A percentile compares a stretch with the other conserved stretches of the same genome.
Evolutionary conservation across 2,113 vertebrate species (phyloP).

Genomic region (Vireo altiloquus): DNA sequence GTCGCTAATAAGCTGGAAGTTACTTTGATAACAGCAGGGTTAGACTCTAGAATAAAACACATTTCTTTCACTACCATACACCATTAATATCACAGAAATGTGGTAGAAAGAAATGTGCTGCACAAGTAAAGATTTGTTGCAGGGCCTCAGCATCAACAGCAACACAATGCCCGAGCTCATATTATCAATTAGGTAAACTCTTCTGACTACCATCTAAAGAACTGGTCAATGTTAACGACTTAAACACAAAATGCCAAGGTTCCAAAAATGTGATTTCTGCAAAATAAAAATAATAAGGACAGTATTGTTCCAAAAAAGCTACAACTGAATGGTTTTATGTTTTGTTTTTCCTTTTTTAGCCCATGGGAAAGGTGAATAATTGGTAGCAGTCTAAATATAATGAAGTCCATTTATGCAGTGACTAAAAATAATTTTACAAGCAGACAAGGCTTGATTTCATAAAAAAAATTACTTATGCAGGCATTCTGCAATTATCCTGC

Average conservation of each 20-base stretch:
- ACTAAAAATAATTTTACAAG: slow-evolving; percentile 77
- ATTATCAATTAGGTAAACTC: slow-evolving; percentile 71
- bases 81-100: slow-evolving; percentile 82
- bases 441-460: slow-evolving; percentile 77
- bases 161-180: slow-evolving; percentile 62
- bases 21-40: slow-evolving; percentile 97
- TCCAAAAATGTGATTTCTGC: slow-evolving; percentile 8
- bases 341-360: slow-evolving; percentile 53
- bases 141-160: slow-evolving; percentile 64
- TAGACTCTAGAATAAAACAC: slow-evolving; percentile 84
- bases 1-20: slow-evolving; percentile 98
- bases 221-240: not conserved
- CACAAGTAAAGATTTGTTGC: slow-evolving; percentile 73
- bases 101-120: slow-evolving; percentile 70
- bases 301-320: slow-evolving; percentile 19
- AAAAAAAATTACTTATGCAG: slow-evolving; percentile 78
- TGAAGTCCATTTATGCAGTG: slow-evolving; percentile 74
- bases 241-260: not conserved
- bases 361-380: slow-evolving; percentile 72
- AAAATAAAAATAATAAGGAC: slow-evolving; percentile 35
- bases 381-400: slow-evolving; percentile 70
- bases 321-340: slow-evolving; percentile 33
- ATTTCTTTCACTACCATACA: slow-evolving; percentile 79
- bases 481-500: slow-evolving; percentile 77
- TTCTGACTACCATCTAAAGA: slow-evolving; percentile 11